Evolutionary conservation across 2,888 invertebrate genomes (phyloP).

Genomic region (Cataglyphis cursor): DNA sequence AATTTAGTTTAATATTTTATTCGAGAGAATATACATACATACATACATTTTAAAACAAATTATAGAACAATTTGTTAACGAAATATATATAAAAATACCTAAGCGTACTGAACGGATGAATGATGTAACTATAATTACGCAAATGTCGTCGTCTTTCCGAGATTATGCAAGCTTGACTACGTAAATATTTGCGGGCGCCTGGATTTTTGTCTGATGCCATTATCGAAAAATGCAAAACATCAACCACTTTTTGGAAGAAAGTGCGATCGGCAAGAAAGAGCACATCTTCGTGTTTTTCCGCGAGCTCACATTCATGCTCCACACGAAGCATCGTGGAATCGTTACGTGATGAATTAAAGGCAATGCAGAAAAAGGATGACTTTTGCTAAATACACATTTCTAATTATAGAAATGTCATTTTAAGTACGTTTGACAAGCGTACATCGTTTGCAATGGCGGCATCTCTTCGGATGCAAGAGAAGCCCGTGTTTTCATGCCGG

Average conservation of each 20-base stretch:
- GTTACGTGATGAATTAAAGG: background rate
- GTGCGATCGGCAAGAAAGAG: conserved; percentile 75
- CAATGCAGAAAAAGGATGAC: background rate
- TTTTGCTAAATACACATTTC: conserved; percentile 13
- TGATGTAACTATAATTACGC: conserved; percentile 73
- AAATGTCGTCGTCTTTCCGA: conserved; percentile 81
- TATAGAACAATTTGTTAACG: background rate
- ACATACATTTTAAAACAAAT: background rate
- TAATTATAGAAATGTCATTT: conserved; percentile 32
- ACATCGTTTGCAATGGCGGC: conserved; percentile 20
- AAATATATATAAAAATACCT: conserved; percentile 74
- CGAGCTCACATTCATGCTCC: conserved; percentile 79
- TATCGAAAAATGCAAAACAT: conserved; percentile 69
- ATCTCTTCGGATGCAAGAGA: conserved; percentile 15
- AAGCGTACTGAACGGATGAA: conserved; percentile 84
- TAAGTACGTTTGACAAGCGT: conserved; percentile 10
- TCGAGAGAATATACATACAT: background rate
- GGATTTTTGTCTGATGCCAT: conserved; percentile 83
- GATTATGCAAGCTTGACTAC: conserved; percentile 81
- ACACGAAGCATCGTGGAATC: conserved; percentile 61
- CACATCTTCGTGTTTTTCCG: conserved; percentile 71
- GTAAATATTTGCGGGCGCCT: conserved; percentile 80
- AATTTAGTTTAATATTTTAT: background rate
- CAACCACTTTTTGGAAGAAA: conserved; percentile 60
- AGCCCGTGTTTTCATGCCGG: background rate